Conservation (phyloP, 2,797 vertebrate species). For the Enteromius anoplus region DNA sequence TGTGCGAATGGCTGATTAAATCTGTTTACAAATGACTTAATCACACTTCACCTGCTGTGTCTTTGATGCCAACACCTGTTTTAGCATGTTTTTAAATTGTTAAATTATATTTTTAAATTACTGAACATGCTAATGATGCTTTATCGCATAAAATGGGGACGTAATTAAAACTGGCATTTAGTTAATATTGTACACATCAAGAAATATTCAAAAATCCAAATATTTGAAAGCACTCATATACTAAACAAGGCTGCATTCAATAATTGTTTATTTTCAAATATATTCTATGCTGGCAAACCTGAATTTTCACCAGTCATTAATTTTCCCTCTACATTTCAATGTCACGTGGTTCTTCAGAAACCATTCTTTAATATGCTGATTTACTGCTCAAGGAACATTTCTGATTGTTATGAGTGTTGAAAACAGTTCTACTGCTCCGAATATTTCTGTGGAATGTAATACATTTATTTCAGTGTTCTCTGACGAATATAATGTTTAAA, state of each 20-base stretch:
- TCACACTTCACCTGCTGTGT: neutral
- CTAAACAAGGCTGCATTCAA: neutral
- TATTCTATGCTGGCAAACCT: neutral
- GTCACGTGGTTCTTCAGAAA: neutral
- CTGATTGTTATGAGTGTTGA: neutral
- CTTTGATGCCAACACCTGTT: constrained; percentile 12
- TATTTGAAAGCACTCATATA: neutral
- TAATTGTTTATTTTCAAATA: neutral
- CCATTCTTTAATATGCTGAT: neutral
- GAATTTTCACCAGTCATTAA: neutral
- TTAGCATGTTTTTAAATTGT: neutral
- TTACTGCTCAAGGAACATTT: neutral
- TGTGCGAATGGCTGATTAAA: neutral
- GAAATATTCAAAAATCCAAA: neutral
- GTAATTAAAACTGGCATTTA: neutral
- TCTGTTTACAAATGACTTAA: constrained; percentile 6
- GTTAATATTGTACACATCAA: neutral
- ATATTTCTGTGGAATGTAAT: neutral
- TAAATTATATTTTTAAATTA: neutral
- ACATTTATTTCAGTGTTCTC: neutral
- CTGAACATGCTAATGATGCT: neutral
- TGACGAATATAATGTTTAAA: neutral
- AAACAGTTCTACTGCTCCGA: neutral
- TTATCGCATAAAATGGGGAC: neutral
- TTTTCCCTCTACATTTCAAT: neutral